Percentiles rank a stretch among this genome's conserved stretches.
phyloP scores from a whole-genome alignment of 2,113 vertebrate species.

The Bos taurus region DNA sequence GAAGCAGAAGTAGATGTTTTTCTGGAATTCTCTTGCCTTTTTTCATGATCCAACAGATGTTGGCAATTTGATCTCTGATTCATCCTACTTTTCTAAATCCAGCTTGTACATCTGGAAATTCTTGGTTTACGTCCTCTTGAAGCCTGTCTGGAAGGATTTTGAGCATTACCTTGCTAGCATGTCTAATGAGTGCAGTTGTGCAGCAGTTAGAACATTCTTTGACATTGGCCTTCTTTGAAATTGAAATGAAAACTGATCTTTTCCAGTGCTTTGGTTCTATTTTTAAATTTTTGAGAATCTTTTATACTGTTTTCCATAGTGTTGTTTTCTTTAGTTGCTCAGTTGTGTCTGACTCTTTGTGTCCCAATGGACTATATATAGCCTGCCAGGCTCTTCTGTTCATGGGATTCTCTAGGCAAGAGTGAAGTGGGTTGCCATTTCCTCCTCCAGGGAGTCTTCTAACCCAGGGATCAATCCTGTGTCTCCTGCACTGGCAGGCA shows the following conservation, averaged over 20 bases:
- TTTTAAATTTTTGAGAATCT: background rate
- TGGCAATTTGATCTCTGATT: background rate
- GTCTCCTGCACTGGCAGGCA: background rate
- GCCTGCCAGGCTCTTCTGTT: background rate
- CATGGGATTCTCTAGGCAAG: background rate
- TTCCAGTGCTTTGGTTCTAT: background rate
- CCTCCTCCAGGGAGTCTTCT: background rate
- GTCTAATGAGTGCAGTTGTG: background rate
- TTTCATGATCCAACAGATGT: background rate
- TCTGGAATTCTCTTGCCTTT: background rate
- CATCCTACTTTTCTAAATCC: background rate
- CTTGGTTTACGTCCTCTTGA: background rate
- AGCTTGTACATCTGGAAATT: background rate
- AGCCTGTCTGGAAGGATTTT: background rate
- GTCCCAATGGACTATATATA: background rate
- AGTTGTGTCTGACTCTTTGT: background rate
- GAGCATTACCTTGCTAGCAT: background rate
- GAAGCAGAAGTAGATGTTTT: background rate
- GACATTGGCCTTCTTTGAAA: background rate
- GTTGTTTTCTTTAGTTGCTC: background rate
- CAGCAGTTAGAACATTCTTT: background rate
- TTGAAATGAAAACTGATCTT: background rate
- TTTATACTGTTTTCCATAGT: background rate
- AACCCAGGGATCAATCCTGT: background rate
- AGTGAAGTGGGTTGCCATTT: background rate